Conservation (phyloP, 1,140 invertebrate genomes). For the Zaprionus africanus region DNA sequence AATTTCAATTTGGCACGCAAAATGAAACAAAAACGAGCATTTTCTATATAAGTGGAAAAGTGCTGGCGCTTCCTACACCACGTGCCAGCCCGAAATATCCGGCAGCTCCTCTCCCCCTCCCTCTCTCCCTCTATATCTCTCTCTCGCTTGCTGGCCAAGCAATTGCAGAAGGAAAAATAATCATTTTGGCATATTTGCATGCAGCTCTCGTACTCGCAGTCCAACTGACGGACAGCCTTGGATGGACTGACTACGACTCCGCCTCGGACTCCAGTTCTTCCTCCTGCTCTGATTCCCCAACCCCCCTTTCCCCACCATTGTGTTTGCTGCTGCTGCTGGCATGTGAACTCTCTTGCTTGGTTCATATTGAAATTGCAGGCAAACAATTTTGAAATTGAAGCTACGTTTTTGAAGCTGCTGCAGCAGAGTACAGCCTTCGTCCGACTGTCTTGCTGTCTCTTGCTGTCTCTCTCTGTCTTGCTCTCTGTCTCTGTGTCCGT, state of each 20-base stretch:
- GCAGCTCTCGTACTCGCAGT: constrained; percentile 57
- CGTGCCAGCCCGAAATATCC: constrained; percentile 63
- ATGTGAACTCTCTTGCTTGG: constrained; percentile 7
- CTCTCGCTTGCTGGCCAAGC: constrained; percentile 1
- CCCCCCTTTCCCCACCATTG: neutral
- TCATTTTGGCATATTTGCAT: constrained; percentile 81
- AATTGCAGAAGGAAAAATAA: constrained; percentile 70
- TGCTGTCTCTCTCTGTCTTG: neutral
- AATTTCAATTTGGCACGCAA: constrained; percentile 81
- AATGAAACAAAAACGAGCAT: constrained; percentile 79
- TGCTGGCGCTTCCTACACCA: constrained; percentile 65
- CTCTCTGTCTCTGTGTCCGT: neutral
- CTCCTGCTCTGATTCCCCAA: neutral
- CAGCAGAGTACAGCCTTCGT: neutral
- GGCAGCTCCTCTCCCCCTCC: neutral
- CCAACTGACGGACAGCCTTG: constrained; percentile 39
- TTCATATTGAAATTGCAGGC: constrained; percentile 79
- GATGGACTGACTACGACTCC: constrained; percentile 51
- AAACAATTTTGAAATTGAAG: constrained; percentile 83
- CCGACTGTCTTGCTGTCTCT: neutral
- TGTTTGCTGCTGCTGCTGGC: neutral
- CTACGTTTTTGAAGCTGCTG: constrained; percentile 62
- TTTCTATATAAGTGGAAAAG: constrained; percentile 73
- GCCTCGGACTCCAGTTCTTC: neutral
- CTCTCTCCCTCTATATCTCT: neutral